A percentile compares a stretch with the other conserved stretches of the same genome.
These are phyloP conservation scores for Perca fluviatilis DNA, from an alignment of 2,113 vertebrate species.

Conservation along the genomic window DNA sequence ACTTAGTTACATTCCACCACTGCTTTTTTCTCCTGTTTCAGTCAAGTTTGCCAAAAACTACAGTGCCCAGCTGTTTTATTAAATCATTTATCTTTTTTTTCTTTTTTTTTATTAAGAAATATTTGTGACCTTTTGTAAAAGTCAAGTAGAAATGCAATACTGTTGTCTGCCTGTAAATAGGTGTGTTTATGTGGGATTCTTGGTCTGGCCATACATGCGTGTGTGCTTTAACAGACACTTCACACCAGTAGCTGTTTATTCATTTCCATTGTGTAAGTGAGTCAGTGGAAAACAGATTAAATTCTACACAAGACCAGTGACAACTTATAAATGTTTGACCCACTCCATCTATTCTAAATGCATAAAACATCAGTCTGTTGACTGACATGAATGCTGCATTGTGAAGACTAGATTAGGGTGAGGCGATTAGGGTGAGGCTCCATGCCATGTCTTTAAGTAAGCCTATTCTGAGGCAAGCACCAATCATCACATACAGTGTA, in stretches of 20 bases:
- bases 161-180: conserved; percentile 1
- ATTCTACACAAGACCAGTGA: conserved; percentile 50
- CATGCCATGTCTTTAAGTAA: conserved; percentile 62
- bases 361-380: conserved; percentile 68
- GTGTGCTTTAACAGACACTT: conserved; percentile 23
- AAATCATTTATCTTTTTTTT: too few relatives aligned
- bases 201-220: neutral
- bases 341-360: conserved; percentile 66
- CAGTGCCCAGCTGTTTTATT: too few relatives aligned
- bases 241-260: conserved; percentile 29
- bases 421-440: conserved; percentile 67
- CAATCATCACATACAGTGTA: conserved; percentile 68
- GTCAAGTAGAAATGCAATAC: too few relatives aligned
- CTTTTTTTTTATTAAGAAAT: too few relatives aligned
- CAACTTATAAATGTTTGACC: conserved; percentile 53
- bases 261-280: conserved; percentile 51
- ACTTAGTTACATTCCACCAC: too few relatives aligned
- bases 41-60: too few relatives aligned
- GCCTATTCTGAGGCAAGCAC: conserved; percentile 60
- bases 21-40: too few relatives aligned
- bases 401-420: conserved; percentile 65
- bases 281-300: conserved; percentile 59
- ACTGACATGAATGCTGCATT: conserved; percentile 62
- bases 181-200: neutral
- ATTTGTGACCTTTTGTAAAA: too few relatives aligned